Evolutionary conservation across 2,113 vertebrate species (phyloP).

Genomic region (Australoheros scitulus): DNA sequence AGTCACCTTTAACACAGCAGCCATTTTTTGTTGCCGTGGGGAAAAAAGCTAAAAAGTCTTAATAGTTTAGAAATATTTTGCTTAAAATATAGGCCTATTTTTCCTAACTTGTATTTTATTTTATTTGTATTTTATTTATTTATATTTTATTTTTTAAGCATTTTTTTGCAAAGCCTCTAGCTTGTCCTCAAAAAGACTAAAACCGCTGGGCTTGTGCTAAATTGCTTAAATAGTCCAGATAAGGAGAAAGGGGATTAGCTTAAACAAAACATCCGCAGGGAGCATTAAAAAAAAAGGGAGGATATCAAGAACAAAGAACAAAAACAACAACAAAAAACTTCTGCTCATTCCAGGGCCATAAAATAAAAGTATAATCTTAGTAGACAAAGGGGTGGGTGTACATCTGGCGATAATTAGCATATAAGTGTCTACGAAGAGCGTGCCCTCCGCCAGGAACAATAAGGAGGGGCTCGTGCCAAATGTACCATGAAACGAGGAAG

Average conservation of each 20-base stretch:
- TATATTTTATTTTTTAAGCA: neutral
- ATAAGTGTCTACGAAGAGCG: conserved; percentile 66
- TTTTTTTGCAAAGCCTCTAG: neutral
- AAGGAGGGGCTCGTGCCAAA: conserved; percentile 43
- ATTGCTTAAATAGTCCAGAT: neutral
- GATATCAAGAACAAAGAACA: neutral
- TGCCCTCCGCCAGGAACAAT: conserved; percentile 40
- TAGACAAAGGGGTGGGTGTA: conserved; percentile 69
- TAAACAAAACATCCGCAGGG: conserved; percentile 29
- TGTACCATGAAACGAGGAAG: conserved; percentile 60
- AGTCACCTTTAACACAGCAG: neutral
- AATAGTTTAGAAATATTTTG: too few relatives aligned
- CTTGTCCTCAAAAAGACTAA: neutral
- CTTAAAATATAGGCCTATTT: too few relatives aligned
- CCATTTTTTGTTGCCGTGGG: neutral
- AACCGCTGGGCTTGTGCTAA: neutral
- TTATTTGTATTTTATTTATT: too few relatives aligned
- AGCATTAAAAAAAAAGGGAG: conserved; percentile 25
- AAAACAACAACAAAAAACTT: conserved; percentile 42
- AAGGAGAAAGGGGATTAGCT: neutral
- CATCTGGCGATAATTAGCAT: conserved; percentile 81
- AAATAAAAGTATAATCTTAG: conserved; percentile 59
- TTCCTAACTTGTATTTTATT: too few relatives aligned
- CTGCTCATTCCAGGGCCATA: conserved; percentile 62
- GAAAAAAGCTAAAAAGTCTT: too few relatives aligned